Evolutionary conservation across 2,888 invertebrate genomes (phyloP), one percentile per base, ranked within the genome.

Genomic region (Hetaerina titia): DNA sequence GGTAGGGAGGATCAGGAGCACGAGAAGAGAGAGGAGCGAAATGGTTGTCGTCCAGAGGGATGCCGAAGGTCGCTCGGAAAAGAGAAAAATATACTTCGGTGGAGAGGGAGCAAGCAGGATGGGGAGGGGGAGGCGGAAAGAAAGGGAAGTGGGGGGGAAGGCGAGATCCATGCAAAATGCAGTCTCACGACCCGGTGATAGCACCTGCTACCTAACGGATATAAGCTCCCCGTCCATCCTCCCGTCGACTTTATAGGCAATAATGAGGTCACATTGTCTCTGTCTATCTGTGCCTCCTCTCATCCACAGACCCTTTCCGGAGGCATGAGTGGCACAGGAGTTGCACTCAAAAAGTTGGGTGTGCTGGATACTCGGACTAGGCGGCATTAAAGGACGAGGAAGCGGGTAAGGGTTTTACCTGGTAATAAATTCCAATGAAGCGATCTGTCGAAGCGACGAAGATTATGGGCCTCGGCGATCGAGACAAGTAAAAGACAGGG

Each of bases 181-280:
- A 92, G 22, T 56, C 56, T 69, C 56, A 64, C 69, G 69, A 69
- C 69, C 92, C 22, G 64, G 92, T 69, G 92, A 69, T 92, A 92
- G 69, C 92, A 92, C 92, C 92, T 92, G 92, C 92, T 92, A 74
- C 92, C 81, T 25, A 81, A 81, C 81, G 25, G 31, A 81, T 31
- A 81, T 81, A 81, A 81, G 81, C 81, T 81, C 22, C 81, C 69
- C 25, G 31, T 45, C 56, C 69, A 69, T 45, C 56, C 69, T 69
- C 69, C 69, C 7, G 22, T 69, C 45, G 92, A 92, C 92, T 92
- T 92, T 92, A 92, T 69, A 64, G 92, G 56, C 92, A 92, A 92
- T 92, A 92, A 92, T 92, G 92, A 92, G 92, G 92, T 74, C 92
- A 69, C 92, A 69, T 92, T 92, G 92, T 92, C 74, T 92, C 69